Base-by-base conservation (phyloP, 30 jellyfish, hydroid and myxozoan genomes). In the Aurelia aurita region DNA sequence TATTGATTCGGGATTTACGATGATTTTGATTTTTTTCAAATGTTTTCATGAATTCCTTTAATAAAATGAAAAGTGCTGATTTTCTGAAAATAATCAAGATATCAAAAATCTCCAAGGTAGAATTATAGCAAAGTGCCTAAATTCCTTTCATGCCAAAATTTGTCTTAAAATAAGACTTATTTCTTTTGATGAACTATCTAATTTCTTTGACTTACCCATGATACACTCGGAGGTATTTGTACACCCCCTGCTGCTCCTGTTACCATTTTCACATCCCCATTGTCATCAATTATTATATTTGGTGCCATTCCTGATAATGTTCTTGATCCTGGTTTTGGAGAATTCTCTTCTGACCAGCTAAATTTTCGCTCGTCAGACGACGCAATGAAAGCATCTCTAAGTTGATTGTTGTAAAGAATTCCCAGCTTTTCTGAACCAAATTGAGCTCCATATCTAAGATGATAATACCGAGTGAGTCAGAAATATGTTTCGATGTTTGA, bases 231-330 rank as follows among this genome's bases (percentile, higher is more conserved):
- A 3, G 91, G 71, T 23, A 89, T 89, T 72, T 93, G 81, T 1
- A 73, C 16, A 18, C 97, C 97, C 26, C 97, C 97, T 20, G 97
- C 81, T 5, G 77, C 97, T 1, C 97, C 97, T 20, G 75, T 45
- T 2, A 79, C 77, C 84, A 89, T 80, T 44, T 72, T 46, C 18
- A 80, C 89, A 51, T 89, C 78, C 2, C 93, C 94, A 3, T 80
- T 67, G 0, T 80, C 80, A 32, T 81, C 91, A 0, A 75, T 64
- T 26, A 89, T 58, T 19, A 79, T 64, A 13, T 88, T 81, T 1
- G 92, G 97, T 21, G 35, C 85, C 88, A 54, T 89, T 47, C 89
- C 77, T 3, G 92, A 82, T 18, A 79, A 78, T 35, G 92, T 87
- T 61, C 87, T 71, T 26, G 76, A 53, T 10, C 82, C 45, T 20